Percentiles rank a stretch among this genome's conserved stretches.
phyloP scores from a whole-genome alignment of 2,888 invertebrate genomes.

The Lydus trimaculatus region DNA sequence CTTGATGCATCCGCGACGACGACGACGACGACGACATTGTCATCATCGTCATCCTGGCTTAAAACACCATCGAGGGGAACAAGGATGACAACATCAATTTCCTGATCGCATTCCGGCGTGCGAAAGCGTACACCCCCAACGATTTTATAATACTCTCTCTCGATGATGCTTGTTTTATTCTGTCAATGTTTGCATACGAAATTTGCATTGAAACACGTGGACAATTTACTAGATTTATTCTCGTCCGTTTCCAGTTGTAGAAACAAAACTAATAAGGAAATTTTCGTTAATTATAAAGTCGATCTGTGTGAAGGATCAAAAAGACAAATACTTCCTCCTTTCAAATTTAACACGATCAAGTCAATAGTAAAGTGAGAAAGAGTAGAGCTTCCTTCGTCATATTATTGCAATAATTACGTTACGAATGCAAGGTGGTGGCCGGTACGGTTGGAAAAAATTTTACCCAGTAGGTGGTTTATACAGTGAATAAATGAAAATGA shows the following conservation, averaged over 20 bases:
- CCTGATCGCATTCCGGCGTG: slow-evolving; percentile 22
- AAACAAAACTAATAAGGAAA: slow-evolving; percentile 13
- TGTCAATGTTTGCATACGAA: slow-evolving; percentile 1
- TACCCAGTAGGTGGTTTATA: slow-evolving; percentile 61
- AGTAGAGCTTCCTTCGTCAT: slow-evolving; percentile 39
- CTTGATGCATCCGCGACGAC: slow-evolving; percentile 30
- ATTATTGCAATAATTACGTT: slow-evolving; percentile 58
- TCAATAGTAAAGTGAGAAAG: slow-evolving; percentile 32
- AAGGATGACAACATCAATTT: slow-evolving; percentile 23
- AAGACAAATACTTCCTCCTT: not conserved
- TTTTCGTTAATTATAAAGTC: slow-evolving; percentile 16
- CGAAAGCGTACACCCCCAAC: slow-evolving; percentile 14
- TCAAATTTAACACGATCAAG: not conserved
- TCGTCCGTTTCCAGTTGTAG: not conserved
- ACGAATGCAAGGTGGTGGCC: slow-evolving; percentile 43
- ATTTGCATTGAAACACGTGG: not conserved
- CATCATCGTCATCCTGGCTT: slow-evolving; percentile 14
- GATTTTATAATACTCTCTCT: not conserved
- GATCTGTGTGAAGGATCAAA: slow-evolving; percentile 6
- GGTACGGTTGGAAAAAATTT: slow-evolving; percentile 56
- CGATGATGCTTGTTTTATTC: not conserved
- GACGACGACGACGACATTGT: not conserved
- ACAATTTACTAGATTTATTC: not conserved
- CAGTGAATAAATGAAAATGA: slow-evolving; percentile 63
- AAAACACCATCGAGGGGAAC: not conserved